Base-by-base conservation (phyloP, 2,888 invertebrate species). In the Disparrhopalites patrizii region DNA sequence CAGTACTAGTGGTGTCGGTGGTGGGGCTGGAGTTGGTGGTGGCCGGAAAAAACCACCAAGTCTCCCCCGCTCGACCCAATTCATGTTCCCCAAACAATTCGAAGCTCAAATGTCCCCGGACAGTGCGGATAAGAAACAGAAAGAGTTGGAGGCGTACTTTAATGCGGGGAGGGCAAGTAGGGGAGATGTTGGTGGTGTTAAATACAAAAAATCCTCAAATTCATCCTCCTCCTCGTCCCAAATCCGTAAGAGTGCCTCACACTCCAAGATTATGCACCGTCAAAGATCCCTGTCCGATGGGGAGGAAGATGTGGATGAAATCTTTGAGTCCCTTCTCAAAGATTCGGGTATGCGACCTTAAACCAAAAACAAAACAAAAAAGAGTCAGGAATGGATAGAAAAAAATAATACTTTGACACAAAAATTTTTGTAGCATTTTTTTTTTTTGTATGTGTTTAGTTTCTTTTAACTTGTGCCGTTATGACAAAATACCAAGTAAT, bases 291-390 rank as follows among this genome's bases (percentile, higher is more conserved):
- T 63, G 61, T 68, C 73, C 65, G 70, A 71, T 69, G 65, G 68
- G 78, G 77, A 81, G 84, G 90, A 89, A 80, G 86, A 83, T 80
- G 89, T 91, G 68, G 93, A 93, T 79, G 87, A 87, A 82, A 90
- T 90, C 75, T 93, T 93, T 82, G 92, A 93, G 79, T 87, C 88
- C 80, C 84, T 93, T 76, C 90, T 92, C 83, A 81, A 79, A 71
- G 80, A 81, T 74, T 78, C 80, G 31, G 80, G 73, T 75, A 73
- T 66, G 69, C 30, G 30, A 13, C n/a, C 23, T 28, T 61, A 31
- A 54, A 36, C n/a, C n/a, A n/a, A n/a, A n/a, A n/a, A n/a, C n/a
- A n/a, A n/a, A n/a, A n/a, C n/a, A n/a, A n/a, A n/a, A n/a, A n/a
- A n/a, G n/a, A 47, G 25, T 20, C 25, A 23, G 47, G 23, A n/a